Base-by-base conservation (phyloP, 2,888 invertebrate species). In the Agapetus fuscipes region DNA sequence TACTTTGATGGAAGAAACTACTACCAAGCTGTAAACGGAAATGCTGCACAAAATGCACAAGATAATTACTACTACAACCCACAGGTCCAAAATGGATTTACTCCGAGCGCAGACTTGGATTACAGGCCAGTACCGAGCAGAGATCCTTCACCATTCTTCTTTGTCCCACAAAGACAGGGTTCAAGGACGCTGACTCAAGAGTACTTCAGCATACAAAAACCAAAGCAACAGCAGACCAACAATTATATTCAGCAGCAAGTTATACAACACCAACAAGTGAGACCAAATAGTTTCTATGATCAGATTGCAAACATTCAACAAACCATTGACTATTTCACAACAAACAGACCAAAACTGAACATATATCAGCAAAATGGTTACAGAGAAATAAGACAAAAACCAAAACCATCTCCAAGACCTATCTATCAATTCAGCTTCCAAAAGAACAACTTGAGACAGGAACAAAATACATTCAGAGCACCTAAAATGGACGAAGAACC, bases 371-470 rank as follows among this genome's bases (percentile, higher is more conserved):
- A 61, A 40, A 57, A 64, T 45, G 57, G 58, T 13, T 64, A 62
- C 52, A 48, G 48, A 41, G 48, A 48, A 16, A 30, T 40, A 3
- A 29, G 48, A 26, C 48, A 45, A 16, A 66, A 73, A 53, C 64
- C 70, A 5, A 73, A 74, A 53, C 60, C 72, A 9, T 61, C 71
- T 34, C 56, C 72, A 1, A 73, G 77, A 53, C 79, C 82, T 1
- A 69, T 79, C 5, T 84, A 83, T 54, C 83, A 84, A 54, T 85
- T 78, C 55, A 81, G 78, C 52, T 84, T 79, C 53, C 78, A 84
- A 54, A 71, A 77, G 0, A 65, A 68, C 48, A 68, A 69, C 43
- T 59, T 58, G 15, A 61, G 67, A 46, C 67, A 63, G 6, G 69
- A 70, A 26, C 64, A 67, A 31, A 48, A 44, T 26, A 61, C 63